Conservation (phyloP, 2,797 vertebrate species). For the Aplochiton taeniatus region DNA sequence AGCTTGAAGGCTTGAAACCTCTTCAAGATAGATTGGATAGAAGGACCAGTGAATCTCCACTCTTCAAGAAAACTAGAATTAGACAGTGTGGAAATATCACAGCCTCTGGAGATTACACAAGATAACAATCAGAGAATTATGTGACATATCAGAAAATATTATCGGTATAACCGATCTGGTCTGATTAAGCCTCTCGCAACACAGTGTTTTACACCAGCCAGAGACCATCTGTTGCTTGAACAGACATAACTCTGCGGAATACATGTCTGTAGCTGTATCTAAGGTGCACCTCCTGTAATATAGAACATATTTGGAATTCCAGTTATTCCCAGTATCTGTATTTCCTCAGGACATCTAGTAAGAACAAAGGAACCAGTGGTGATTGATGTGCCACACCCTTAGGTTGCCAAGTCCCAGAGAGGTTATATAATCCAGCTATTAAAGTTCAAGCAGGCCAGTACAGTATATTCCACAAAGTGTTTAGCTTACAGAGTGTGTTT, state of each 20-base stretch:
- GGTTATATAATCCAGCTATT: conserved; percentile 20
- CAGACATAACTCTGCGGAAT: conserved; percentile 20
- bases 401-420: neutral
- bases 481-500: conserved; percentile 85
- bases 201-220: conserved; percentile 12
- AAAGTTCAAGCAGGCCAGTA: neutral
- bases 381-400: conserved; percentile 35
- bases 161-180: neutral
- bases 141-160: no score
- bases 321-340: conserved; percentile 35
- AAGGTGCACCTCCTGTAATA: conserved; percentile 32
- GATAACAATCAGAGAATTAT: no score
- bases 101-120: no score
- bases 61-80: no score
- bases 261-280: conserved; percentile 35
- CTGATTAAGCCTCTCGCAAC: neutral
- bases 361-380: conserved; percentile 36
- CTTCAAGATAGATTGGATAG: no score
- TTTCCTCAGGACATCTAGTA: conserved; percentile 30
- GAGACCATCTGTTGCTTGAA: conserved; percentile 7
- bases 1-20: no score
- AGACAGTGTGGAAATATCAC: no score
- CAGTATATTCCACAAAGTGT: neutral
- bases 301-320: conserved; percentile 56
- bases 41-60: no score